Evolutionary conservation across 2,888 invertebrate species (phyloP).

Genomic region (Leucophenga montana): DNA sequence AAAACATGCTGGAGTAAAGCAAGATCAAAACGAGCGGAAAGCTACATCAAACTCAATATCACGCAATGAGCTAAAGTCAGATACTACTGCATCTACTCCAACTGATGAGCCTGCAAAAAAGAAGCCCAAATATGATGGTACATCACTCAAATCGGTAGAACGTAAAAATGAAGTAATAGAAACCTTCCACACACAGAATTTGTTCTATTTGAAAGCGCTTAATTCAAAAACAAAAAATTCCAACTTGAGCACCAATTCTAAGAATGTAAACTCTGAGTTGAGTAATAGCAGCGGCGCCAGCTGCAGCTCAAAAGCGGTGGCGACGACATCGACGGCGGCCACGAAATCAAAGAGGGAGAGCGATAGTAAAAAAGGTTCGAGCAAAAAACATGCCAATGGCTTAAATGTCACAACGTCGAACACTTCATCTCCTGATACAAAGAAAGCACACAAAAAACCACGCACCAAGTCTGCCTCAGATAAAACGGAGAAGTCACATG

Average conservation of each 20-base stretch:
- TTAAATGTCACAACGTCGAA: too few species aligned
- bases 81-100: too few species aligned
- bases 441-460: constrained; percentile 37
- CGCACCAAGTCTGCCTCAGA: constrained; percentile 18
- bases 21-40: constrained; percentile 18
- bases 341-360: not conserved
- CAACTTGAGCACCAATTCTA: not conserved
- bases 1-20: constrained; percentile 15
- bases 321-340: not conserved
- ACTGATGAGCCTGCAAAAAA: constrained; percentile 58
- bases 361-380: too few species aligned
- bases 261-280: constrained; percentile 1
- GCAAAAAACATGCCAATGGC: too few species aligned
- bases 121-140: constrained; percentile 53
- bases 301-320: constrained; percentile 29
- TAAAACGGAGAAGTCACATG: not conserved
- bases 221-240: constrained; percentile 74
- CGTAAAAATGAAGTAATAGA: constrained; percentile 76
- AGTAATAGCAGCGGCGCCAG: constrained; percentile 28
- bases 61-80: constrained; percentile 1
- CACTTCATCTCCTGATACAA: constrained; percentile 12
- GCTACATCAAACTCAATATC: too few species aligned
- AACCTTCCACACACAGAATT: constrained; percentile 79
- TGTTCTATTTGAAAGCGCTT: constrained; percentile 77
- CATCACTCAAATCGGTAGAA: not conserved